A percentile compares a stretch with the other conserved stretches of the same genome.
These are phyloP conservation scores for Syngnathus acus DNA, from an alignment of 2,797 vertebrate genomes.

Conservation along the genomic window DNA sequence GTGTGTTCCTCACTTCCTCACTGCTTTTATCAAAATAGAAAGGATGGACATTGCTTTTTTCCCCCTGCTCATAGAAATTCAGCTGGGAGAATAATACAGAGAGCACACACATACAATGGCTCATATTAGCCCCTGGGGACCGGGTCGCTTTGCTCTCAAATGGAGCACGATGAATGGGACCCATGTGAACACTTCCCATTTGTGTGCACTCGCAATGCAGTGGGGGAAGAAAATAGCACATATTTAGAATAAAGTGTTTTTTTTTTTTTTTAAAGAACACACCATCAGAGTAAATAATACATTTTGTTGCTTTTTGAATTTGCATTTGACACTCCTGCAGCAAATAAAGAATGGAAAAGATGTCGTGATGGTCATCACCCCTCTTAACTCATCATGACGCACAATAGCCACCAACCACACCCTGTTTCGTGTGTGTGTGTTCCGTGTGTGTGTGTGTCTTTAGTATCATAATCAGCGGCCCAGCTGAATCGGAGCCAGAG, in stretches of 20 bases:
- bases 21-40: conserved; percentile 34
- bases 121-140: conserved; percentile 46
- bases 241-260: neutral
- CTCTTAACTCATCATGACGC: conserved; percentile 50
- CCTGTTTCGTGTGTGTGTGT: conserved; percentile 9
- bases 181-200: conserved; percentile 36
- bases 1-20: conserved; percentile 6
- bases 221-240: neutral
- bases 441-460: conserved; percentile 24
- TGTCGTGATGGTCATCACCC: conserved; percentile 25
- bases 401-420: conserved; percentile 28
- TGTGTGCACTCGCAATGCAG: conserved; percentile 3
- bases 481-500: conserved; percentile 64
- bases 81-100: conserved; percentile 44
- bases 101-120: conserved; percentile 19
- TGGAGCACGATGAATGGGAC: conserved; percentile 33
- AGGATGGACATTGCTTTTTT: neutral
- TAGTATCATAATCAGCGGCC: conserved; percentile 44
- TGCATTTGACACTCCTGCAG: neutral
- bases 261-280: neutral
- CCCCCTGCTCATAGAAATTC: conserved; percentile 39
- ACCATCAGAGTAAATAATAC: neutral
- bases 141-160: conserved; percentile 33
- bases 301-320: neutral
- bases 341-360: conserved; percentile 33